Percentiles rank a stretch among this genome's conserved stretches.
Evolutionary conservation across 1,140 invertebrate genomes (phyloP).

Genomic region (Drosophila bipectinata): DNA sequence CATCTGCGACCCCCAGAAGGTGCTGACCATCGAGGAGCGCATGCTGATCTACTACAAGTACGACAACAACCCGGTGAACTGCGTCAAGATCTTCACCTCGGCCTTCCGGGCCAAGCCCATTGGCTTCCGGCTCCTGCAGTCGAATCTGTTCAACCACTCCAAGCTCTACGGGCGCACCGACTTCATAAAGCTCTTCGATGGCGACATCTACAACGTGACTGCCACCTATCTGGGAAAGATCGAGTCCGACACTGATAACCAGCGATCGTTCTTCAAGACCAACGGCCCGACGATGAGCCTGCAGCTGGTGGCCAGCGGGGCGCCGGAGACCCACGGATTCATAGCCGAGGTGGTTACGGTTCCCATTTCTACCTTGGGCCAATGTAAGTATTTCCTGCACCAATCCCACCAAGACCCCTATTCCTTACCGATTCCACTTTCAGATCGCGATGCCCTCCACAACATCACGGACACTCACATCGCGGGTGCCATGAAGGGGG

Average conservation of each 20-base stretch:
- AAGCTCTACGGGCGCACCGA: constrained; percentile 92
- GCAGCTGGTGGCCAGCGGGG: constrained; percentile 96
- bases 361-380: constrained; percentile 95
- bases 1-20: constrained; percentile 97
- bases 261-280: constrained; percentile 91
- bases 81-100: constrained; percentile 98
- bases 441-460: constrained; percentile 95
- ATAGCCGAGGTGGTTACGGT: constrained; percentile 98
- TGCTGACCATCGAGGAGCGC: constrained; percentile 94
- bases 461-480: constrained; percentile 95
- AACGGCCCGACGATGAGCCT: constrained; percentile 93
- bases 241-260: constrained; percentile 88
- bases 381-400: constrained; percentile 88
- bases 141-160: constrained; percentile 96
- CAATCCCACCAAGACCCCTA: background rate
- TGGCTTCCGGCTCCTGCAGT: constrained; percentile 95
- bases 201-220: constrained; percentile 95
- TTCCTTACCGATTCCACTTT: background rate
- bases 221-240: constrained; percentile 89
- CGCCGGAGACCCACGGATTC: constrained; percentile 96
- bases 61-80: constrained; percentile 97
- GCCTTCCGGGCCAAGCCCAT: constrained; percentile 92
- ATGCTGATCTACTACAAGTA: constrained; percentile 99
- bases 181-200: constrained; percentile 94
- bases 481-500: constrained; percentile 93